Evolutionary conservation across 2,888 invertebrate genomes (phyloP), one percentile per base, ranked within the genome.

Genomic region (Hypselothyrea guttata): DNA sequence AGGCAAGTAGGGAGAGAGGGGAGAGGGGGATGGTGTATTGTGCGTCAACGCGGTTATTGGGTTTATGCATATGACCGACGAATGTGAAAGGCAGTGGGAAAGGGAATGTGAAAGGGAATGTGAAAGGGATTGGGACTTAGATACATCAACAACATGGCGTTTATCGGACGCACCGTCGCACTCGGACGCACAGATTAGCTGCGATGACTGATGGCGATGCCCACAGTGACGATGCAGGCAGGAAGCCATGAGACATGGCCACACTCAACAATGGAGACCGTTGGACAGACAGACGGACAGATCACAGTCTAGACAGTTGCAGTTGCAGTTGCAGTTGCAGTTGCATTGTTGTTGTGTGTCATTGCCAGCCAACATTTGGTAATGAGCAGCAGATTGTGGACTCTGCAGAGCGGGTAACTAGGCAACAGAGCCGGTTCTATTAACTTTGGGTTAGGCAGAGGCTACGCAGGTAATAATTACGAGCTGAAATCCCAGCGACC

Each of bases 91-190:
- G n/a, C n/a, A n/a, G n/a, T n/a, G n/a, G n/a, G n/a, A n/a, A n/a
- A n/a, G n/a, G n/a, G n/a, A n/a, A n/a, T n/a, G n/a, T n/a, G n/a
- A n/a, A n/a, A n/a, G n/a, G n/a, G n/a, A n/a, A 22, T 22, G 22
- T 22, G 22, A 22, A 22, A n/a, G n/a, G n/a, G n/a, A n/a, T n/a
- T n/a, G 5, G 22, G 22, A 22, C 45, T 35, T 9, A 47, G 55
- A 55, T 46, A 48, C 61, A 66, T 71, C 66, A 66, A 58, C 70
- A 66, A 61, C 62, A 71, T 65, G 61, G 48, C 66, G 71, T 62
- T 71, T 71, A 71, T 71, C 61, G 55, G 48, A 58, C 42, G 52
- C 44, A 37, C 41, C 33, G 46, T 56, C 62, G 49, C 46, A 28
- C 57, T 49, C 47, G 41, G 38, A 9, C 47, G 52, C 69, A 49